Conservation (phyloP, 2,888 invertebrate species). For the Adelognathus sp. region DNA sequence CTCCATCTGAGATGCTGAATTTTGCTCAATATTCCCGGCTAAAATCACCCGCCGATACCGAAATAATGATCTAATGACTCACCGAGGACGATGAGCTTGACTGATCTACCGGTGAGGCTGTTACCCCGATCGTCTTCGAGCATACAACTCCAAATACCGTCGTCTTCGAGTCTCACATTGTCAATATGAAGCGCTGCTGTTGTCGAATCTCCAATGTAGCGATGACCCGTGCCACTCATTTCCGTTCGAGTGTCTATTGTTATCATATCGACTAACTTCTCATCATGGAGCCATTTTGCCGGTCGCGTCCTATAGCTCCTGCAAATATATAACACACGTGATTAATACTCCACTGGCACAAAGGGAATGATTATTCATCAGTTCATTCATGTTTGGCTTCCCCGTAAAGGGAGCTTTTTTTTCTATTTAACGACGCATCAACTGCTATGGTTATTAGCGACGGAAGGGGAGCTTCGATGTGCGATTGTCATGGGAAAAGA, state of each 20-base stretch:
- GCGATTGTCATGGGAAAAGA: too few relatives aligned
- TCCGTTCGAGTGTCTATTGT: slow-evolving; percentile 79
- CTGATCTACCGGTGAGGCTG: slow-evolving; percentile 85
- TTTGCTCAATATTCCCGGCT: too few relatives aligned
- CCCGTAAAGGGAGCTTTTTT: not conserved
- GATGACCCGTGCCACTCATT: slow-evolving; percentile 79
- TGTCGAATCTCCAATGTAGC: slow-evolving; percentile 79
- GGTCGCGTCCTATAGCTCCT: slow-evolving; percentile 78
- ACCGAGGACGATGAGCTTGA: slow-evolving; percentile 87
- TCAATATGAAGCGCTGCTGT: slow-evolving; percentile 82
- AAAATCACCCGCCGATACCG: not conserved
- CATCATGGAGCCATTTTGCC: slow-evolving; percentile 78
- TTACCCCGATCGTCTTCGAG: slow-evolving; percentile 85
- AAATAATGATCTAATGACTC: slow-evolving; percentile 74
- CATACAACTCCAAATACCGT: slow-evolving; percentile 88
- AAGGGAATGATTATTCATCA: slow-evolving; percentile 11
- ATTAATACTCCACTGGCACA: slow-evolving; percentile 47
- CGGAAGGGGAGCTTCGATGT: too few relatives aligned
- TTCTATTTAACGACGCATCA: too few relatives aligned
- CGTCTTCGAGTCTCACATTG: slow-evolving; percentile 85
- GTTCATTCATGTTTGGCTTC: not conserved
- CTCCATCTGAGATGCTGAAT: too few relatives aligned
- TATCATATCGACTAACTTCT: slow-evolving; percentile 78
- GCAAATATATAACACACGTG: slow-evolving; percentile 59
- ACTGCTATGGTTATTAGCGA: too few relatives aligned